Conservation (phyloP, 2,888 invertebrate genomes). For the Heteromyza rotundicornis region DNA sequence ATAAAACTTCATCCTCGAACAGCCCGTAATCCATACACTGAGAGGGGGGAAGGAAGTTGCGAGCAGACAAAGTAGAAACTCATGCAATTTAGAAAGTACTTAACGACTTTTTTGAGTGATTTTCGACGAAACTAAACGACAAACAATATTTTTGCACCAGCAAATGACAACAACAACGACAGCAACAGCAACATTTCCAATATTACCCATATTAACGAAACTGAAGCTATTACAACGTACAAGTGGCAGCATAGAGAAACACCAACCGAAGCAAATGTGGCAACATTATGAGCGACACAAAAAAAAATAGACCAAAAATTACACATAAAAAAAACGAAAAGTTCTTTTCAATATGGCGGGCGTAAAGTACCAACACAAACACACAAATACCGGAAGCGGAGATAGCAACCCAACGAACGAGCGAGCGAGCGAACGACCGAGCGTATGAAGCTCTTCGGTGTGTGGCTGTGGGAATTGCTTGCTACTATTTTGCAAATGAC, state of each 20-base stretch:
- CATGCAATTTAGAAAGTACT: constrained; percentile 44
- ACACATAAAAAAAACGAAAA: constrained; percentile 54
- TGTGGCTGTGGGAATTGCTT: background rate
- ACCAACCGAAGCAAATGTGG: background rate
- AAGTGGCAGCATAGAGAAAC: background rate
- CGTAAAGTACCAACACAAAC: background rate
- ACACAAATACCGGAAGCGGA: constrained; percentile 47
- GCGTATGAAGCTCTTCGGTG: background rate
- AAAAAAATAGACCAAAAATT: constrained; percentile 6
- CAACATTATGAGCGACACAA: background rate
- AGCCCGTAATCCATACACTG: constrained; percentile 28
- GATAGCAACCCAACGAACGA: constrained; percentile 40
- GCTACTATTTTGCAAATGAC: constrained; percentile 55
- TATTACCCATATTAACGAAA: constrained; percentile 2
- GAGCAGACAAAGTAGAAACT: background rate
- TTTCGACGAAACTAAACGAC: constrained; percentile 15
- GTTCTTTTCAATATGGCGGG: constrained; percentile 40
- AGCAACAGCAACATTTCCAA: constrained; percentile 8
- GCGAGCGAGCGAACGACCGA: background rate
- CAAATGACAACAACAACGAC: no score
- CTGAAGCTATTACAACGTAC: background rate
- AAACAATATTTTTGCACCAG: constrained; percentile 21
- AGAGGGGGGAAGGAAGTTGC: background rate
- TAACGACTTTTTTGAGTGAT: constrained; percentile 42
- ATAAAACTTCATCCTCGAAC: constrained; percentile 55